Percentiles rank a stretch among this genome's conserved stretches.
phyloP scores from a whole-genome alignment of 2,113 vertebrate genomes.

The Phasianus colchicus region DNA sequence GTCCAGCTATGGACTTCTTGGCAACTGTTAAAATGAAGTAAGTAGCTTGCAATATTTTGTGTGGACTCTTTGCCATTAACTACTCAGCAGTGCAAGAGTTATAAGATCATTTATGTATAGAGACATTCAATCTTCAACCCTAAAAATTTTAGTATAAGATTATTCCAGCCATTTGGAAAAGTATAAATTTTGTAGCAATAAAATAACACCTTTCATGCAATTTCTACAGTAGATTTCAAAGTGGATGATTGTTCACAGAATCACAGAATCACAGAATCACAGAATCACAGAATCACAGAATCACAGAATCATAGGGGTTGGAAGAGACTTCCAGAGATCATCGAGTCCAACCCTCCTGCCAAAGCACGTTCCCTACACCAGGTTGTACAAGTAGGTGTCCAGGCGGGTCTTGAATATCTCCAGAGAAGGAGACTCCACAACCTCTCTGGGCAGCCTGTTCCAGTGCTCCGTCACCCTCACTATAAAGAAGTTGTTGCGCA shows the following conservation, averaged over 20 bases:
- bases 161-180: not conserved
- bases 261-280: too few species aligned
- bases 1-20: not conserved
- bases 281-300: too few species aligned
- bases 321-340: too few species aligned
- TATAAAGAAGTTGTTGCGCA: too few species aligned
- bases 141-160: not conserved
- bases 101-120: not conserved
- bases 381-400: too few species aligned
- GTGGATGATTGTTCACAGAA: not conserved
- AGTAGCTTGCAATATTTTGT: not conserved
- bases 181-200: not conserved
- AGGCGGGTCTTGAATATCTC: too few species aligned
- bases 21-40: fast-evolving
- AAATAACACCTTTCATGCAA: not conserved
- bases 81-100: not conserved
- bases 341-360: too few species aligned
- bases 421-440: too few species aligned
- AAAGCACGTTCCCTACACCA: too few species aligned
- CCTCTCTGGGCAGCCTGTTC: too few species aligned
- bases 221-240: not conserved
- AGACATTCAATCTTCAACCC: not conserved
- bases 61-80: not conserved
- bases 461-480: too few species aligned
- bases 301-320: too few species aligned